These are phyloP conservation scores for Lerema accius DNA, from an alignment of 1,140 invertebrate genomes.

Conservation along the genomic window DNA sequence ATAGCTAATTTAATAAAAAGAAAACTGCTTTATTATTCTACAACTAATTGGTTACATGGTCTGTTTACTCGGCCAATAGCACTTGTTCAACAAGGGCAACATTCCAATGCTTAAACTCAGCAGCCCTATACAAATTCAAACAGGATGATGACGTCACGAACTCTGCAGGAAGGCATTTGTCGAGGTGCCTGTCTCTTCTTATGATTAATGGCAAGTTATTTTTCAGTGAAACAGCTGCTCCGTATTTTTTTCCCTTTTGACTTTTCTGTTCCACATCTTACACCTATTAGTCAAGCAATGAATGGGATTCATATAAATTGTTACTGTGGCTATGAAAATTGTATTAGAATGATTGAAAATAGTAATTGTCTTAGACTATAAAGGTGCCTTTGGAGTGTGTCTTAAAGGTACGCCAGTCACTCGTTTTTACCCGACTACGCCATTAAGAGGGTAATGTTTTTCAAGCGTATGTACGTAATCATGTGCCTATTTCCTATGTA, in stretches of 20 bases:
- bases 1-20: no score
- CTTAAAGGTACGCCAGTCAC: no score
- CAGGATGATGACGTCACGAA: constrained; percentile 40
- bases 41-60: no score
- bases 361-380: background rate
- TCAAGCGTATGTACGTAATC: no score
- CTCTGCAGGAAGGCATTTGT: constrained; percentile 68
- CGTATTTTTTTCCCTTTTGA: constrained; percentile 72
- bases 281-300: constrained; percentile 74
- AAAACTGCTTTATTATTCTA: no score
- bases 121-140: constrained; percentile 56
- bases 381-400: no score
- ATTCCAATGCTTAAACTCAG: no score
- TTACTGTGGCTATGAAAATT: constrained; percentile 9
- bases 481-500: no score
- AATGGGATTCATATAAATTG: constrained; percentile 60
- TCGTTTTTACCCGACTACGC: no score
- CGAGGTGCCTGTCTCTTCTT: constrained; percentile 58
- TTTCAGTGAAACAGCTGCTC: constrained; percentile 76
- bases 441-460: no score
- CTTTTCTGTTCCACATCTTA: constrained; percentile 65
- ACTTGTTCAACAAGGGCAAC: no score
- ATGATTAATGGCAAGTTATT: constrained; percentile 74
- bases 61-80: no score
- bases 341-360: background rate